Conservation (phyloP, 2,888 invertebrate species). For the Pterostichus niger region DNA sequence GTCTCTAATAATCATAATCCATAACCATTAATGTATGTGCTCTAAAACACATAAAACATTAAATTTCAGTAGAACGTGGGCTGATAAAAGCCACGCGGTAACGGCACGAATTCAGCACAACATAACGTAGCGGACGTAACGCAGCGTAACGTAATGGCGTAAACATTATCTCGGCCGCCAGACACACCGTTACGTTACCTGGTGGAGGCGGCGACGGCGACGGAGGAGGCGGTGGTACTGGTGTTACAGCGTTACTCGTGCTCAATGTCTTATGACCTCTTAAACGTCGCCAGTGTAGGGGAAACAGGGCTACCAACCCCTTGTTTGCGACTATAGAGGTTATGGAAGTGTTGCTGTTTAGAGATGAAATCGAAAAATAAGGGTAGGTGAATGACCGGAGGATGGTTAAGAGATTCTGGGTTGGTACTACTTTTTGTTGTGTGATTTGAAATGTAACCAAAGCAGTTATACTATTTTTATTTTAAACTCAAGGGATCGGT, state of each 20-base stretch:
- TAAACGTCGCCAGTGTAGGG: conserved; percentile 34
- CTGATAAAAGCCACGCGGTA: conserved; percentile 48
- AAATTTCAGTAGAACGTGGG: conserved; percentile 55
- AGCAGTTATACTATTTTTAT: no score
- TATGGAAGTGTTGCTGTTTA: conserved; percentile 8
- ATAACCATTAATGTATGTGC: conserved; percentile 56
- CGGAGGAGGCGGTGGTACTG: not conserved
- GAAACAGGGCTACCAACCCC: conserved; percentile 20
- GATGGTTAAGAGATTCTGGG: not conserved
- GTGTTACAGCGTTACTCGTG: conserved; percentile 40
- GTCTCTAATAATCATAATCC: conserved; percentile 45
- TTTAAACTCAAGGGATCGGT: no score
- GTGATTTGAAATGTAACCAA: not conserved
- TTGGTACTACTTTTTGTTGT: not conserved
- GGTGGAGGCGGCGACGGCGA: not conserved
- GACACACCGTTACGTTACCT: conserved; percentile 18
- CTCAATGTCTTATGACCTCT: conserved; percentile 55
- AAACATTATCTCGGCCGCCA: conserved; percentile 50
- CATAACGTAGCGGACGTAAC: conserved; percentile 14
- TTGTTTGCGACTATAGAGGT: conserved; percentile 12
- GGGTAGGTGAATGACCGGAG: conserved; percentile 14
- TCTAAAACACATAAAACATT: conserved; percentile 58
- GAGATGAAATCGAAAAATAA: conserved; percentile 17
- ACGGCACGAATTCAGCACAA: conserved; percentile 28
- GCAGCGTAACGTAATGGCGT: conserved; percentile 42